Evolutionary conservation across 2,797 vertebrate genomes (phyloP).

Genomic region (Pelodytes ibericus): DNA sequence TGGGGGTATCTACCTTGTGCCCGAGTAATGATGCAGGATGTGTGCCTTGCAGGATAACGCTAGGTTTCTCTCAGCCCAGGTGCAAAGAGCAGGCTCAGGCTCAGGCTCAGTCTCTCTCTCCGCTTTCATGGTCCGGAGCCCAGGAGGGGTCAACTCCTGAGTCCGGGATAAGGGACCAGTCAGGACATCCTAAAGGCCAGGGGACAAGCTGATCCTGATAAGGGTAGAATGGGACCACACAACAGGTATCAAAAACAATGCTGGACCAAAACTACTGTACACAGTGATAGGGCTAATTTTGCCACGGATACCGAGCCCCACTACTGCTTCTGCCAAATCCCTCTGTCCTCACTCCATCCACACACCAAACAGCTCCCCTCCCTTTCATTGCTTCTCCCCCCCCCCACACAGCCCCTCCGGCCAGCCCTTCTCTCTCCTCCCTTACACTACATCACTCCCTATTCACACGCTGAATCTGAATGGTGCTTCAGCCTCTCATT

Average conservation of each 20-base stretch:
- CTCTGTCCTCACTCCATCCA: slow-evolving; percentile 49
- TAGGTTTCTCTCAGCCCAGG: slow-evolving; percentile 26
- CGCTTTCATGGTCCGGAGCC: slow-evolving; percentile 52
- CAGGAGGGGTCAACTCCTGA: slow-evolving; percentile 51
- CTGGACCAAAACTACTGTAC: slow-evolving; percentile 26
- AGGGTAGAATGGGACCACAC: slow-evolving; percentile 23
- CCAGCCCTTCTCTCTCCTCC: slow-evolving; percentile 41
- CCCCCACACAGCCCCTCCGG: neutral
- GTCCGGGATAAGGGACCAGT: slow-evolving; percentile 42
- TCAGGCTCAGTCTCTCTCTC: slow-evolving; percentile 39
- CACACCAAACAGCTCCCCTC: slow-evolving; percentile 36
- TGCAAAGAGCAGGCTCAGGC: slow-evolving; percentile 44
- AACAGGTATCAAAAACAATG: slow-evolving; percentile 40
- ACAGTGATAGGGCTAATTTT: slow-evolving; percentile 13
- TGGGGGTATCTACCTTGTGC: slow-evolving; percentile 16
- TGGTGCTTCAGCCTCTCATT: neutral
- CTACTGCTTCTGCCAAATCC: slow-evolving; percentile 45
- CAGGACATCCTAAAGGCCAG: slow-evolving; percentile 50
- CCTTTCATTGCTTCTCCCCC: neutral
- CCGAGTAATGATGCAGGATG: slow-evolving; percentile 22
- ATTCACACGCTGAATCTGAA: slow-evolving; percentile 20
- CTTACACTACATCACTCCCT: slow-evolving; percentile 41
- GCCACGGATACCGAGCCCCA: slow-evolving; percentile 37
- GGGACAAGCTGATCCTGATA: slow-evolving; percentile 25
- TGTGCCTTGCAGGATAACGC: slow-evolving; percentile 30